Percentiles rank a stretch among this genome's conserved stretches.
Conservation (phyloP, 2,113 vertebrate species). For the Phoxinus phoxinus region DNA sequence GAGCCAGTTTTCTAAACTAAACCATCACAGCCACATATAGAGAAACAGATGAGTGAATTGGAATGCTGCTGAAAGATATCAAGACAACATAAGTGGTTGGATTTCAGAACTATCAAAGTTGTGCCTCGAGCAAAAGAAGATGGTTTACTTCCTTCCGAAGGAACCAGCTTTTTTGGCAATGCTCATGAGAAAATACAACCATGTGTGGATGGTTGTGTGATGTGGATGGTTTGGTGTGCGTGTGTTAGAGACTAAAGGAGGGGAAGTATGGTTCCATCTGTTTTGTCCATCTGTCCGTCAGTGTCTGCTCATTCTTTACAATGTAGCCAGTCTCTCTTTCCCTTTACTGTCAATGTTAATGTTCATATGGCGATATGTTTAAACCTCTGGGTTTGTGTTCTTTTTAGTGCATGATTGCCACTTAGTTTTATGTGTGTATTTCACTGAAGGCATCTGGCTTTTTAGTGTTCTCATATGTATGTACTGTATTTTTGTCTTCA, state of each 20-base stretch:
- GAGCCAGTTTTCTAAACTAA: constrained; percentile 14
- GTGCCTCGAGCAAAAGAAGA: constrained; percentile 44
- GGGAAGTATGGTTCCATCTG: constrained; percentile 61
- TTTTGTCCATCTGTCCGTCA: constrained; percentile 63
- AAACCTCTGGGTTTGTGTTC: constrained; percentile 3
- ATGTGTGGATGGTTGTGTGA: constrained; percentile 45
- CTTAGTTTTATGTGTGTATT: background rate
- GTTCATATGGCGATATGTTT: background rate
- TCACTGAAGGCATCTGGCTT: background rate
- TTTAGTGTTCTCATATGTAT: background rate
- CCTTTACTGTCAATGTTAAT: background rate
- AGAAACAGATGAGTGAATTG: constrained; percentile 32
- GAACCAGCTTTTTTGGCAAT: constrained; percentile 47
- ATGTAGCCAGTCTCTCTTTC: background rate
- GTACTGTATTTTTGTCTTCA: background rate
- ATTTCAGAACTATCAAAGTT: constrained; percentile 44
- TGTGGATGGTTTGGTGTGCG: constrained; percentile 31
- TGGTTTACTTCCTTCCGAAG: constrained; percentile 42
- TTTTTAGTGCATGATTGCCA: constrained; percentile 1
- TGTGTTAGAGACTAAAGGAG: constrained; percentile 32
- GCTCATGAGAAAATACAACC: constrained; percentile 47
- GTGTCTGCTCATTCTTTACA: constrained; percentile 45
- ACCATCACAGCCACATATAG: background rate
- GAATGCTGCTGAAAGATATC: constrained; percentile 33
- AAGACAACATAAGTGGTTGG: constrained; percentile 35